Conservation (phyloP, 2,113 vertebrate genomes). For the Agapornis roseicollis region DNA sequence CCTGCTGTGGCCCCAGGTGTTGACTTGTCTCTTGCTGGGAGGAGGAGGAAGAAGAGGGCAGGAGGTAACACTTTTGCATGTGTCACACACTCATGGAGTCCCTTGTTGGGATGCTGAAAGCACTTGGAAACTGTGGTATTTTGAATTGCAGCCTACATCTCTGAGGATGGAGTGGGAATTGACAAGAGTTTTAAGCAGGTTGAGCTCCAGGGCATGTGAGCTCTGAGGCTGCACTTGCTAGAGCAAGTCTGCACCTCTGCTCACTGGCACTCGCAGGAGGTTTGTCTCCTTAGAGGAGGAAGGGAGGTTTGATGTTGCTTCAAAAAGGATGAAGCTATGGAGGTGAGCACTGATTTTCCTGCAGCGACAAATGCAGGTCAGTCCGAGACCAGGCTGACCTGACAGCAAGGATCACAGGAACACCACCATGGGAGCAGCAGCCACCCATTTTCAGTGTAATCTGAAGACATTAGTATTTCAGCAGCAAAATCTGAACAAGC, state of each 20-base stretch:
- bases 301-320: background rate
- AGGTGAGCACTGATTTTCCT: background rate
- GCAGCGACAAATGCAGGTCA: background rate
- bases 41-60: background rate
- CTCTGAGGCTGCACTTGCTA: background rate
- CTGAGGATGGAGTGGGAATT: background rate
- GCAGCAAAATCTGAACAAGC: background rate
- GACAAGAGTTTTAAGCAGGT: background rate
- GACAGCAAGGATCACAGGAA: background rate
- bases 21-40: background rate
- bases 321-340: background rate
- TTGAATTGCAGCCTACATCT: background rate
- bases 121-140: background rate
- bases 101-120: background rate
- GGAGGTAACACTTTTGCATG: background rate
- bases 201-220: background rate
- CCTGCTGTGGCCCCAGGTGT: background rate
- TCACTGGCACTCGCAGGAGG: rapidly evolving
- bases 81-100: background rate
- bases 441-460: background rate
- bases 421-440: background rate
- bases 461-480: conserved; percentile 18
- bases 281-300: background rate
- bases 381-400: background rate
- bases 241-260: background rate